Evolutionary conservation across 2,113 vertebrate genomes (phyloP), one percentile per base, ranked within the genome.

Genomic region (Dolichallabes microphthalmus): DNA sequence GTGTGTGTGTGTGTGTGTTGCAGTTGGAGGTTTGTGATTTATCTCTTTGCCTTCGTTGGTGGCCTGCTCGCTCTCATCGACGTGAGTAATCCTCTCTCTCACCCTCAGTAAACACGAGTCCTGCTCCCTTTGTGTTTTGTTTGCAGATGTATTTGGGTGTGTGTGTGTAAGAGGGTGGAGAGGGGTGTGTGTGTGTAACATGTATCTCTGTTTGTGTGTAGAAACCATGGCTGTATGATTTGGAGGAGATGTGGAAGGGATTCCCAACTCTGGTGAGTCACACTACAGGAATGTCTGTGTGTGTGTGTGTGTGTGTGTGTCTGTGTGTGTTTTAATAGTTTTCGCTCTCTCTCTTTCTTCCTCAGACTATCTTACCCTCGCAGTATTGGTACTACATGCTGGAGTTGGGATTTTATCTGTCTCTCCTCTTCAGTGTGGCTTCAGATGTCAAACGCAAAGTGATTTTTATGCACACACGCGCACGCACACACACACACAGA

Each of bases 321-420:
- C 17, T 9, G 69, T 7, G 14, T 14, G 3, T 63, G 61, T 63
- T n/a, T 11, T n/a, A 3, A 32, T 17, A 0, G 25, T 27, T n/a
- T 57, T 64, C 22, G 27, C 19, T 71, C 25, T 68, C 15, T 53
- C 9, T 71, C 35, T 55, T n/a, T 86, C 17, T 88, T n/a, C 68
- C n/a, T 69, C 88, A 94, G 94, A 94, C 91, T 27, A 84, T 94
- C 50, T 85, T 98, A 83, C 95, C 96, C 4, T 99, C 97, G 83
- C 97, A 99, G 94, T 99, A 98, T 75, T 99, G 97, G 97, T 99
- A 99, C 93, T 99, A 99, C 93, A 97, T 97, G 93, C 96, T 97
- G 0, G 97, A 98, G 71, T 95, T 99, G 84, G 97, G 96, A 22
- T 98, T 99, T 93, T 99, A 99, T 90, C 91, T 93, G 92, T 96